Evolutionary conservation across 2,113 vertebrate genomes (phyloP), one percentile per base, ranked within the genome.

Genomic region (Hassar affinis): DNA sequence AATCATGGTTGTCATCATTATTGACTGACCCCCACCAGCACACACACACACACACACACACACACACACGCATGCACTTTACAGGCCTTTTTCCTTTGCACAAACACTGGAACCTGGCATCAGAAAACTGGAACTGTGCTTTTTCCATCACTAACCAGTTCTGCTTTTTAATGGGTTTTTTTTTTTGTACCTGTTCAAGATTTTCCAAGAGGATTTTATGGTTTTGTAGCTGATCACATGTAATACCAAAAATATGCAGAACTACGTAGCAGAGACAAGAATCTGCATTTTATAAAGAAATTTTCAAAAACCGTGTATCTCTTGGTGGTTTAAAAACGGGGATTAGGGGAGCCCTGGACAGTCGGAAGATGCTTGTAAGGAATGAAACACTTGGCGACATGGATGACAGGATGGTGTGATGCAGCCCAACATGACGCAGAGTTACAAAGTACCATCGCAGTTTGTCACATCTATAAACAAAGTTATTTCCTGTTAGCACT

Each of bases 1-100:
- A 81, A 81, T 81, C 64, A 52, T 81, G 87, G 75, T 90, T 90
- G 92, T 90, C 75, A 79, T 80, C 51, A 88, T 68, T 51, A 80
- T 66, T 69, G 64, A 81, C 64, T 51, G 30, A 38, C 87, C 62
- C 78, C 7, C 74, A 85, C 84, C 78, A 76, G 84, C 82, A 71
- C 89, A 89, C 90, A 79, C 79, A 69, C 38, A 4, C n/a, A 56
- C 76, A 45, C 76, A 78, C 52, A 56, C 75, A 38, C 64, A 69
- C 62, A 18, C 27, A 62, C n/a, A 1, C 80, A 69, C 89, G 89
- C 90, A 15, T 33, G 17, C 18, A 66, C 38, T 61, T 62, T 62
- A 47, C 54, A 79, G 57, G 14, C 3, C 17, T 38, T 49, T 72
- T 72, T 47, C 12, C 45, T 72, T 72, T 76, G 15, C 27, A 35